A percentile compares a stretch with the other conserved stretches of the same genome.
Evolutionary conservation across 2,113 vertebrate genomes (phyloP).

Genomic region (Trogon surrucura): DNA sequence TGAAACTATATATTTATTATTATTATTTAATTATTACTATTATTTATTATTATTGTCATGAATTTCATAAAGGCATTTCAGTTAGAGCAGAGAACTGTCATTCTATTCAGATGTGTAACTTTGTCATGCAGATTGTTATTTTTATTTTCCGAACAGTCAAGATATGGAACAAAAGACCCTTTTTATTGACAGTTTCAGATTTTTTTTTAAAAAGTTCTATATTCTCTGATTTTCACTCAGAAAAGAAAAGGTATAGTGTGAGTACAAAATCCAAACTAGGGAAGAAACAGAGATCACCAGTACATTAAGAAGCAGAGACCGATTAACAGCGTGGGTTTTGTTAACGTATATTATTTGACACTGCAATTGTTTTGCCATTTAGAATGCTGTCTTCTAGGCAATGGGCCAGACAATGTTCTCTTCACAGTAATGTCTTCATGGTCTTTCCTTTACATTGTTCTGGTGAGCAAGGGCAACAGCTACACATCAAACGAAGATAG

Average conservation of each 20-base stretch:
- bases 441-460: background rate
- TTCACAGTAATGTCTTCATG: background rate
- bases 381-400: background rate
- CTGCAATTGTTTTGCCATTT: background rate
- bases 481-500: background rate
- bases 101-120: constrained; percentile 39
- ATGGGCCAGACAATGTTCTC: background rate
- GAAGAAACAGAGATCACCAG: background rate
- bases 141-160: constrained; percentile 53
- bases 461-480: constrained; percentile 14
- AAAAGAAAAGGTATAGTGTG: background rate
- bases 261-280: background rate
- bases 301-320: background rate
- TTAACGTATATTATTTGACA: background rate
- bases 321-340: background rate
- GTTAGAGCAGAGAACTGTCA: constrained; percentile 35
- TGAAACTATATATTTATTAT: constrained; percentile 20
- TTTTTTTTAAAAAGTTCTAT: background rate
- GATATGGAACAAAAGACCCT: background rate
- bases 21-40: background rate
- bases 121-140: constrained; percentile 11
- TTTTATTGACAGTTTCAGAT: background rate
- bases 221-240: background rate
- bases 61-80: constrained; percentile 2
- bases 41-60: background rate